Conservation (phyloP, 2,888 invertebrate species). For the Dendrolimus pini region DNA sequence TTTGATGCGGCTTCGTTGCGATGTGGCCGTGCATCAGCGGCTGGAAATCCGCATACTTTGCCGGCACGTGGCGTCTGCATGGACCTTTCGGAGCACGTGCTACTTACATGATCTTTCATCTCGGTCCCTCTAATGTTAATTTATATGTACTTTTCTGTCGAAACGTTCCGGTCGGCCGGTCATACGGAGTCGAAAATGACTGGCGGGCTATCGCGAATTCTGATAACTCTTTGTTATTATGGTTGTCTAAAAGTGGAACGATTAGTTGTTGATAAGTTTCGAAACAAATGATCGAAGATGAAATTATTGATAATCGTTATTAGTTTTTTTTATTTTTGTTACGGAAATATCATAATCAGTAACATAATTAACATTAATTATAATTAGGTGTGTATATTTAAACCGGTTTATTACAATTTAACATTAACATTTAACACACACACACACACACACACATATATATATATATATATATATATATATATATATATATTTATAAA, state of each 20-base stretch:
- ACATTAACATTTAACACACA: too few relatives aligned
- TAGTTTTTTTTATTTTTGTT: not conserved
- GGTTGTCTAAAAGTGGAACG: slow-evolving; percentile 9
- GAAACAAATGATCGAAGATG: slow-evolving; percentile 4
- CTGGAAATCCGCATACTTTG: slow-evolving; percentile 5
- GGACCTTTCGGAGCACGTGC: slow-evolving; percentile 34
- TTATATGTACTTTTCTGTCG: slow-evolving; percentile 20
- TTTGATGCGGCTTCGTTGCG: not conserved
- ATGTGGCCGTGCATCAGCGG: slow-evolving; percentile 7
- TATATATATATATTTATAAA: too few relatives aligned
- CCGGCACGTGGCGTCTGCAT: slow-evolving; percentile 39
- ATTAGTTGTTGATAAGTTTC: slow-evolving; percentile 5
- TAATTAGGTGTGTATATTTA: too few relatives aligned
- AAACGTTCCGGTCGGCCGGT: slow-evolving; percentile 23
- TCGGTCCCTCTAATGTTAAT: slow-evolving; percentile 13
- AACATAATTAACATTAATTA: too few relatives aligned
- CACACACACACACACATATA: too few relatives aligned
- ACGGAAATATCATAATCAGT: not conserved
- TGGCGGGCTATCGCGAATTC: slow-evolving; percentile 20
- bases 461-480: too few relatives aligned
- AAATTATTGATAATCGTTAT: slow-evolving; percentile 6
- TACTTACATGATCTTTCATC: slow-evolving; percentile 36
- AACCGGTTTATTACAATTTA: too few relatives aligned
- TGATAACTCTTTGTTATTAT: slow-evolving; percentile 21
- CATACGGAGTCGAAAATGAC: slow-evolving; percentile 16